phyloP scores from a whole-genome alignment of 2,113 vertebrate genomes.

The Tenrec ecaudatus region DNA sequence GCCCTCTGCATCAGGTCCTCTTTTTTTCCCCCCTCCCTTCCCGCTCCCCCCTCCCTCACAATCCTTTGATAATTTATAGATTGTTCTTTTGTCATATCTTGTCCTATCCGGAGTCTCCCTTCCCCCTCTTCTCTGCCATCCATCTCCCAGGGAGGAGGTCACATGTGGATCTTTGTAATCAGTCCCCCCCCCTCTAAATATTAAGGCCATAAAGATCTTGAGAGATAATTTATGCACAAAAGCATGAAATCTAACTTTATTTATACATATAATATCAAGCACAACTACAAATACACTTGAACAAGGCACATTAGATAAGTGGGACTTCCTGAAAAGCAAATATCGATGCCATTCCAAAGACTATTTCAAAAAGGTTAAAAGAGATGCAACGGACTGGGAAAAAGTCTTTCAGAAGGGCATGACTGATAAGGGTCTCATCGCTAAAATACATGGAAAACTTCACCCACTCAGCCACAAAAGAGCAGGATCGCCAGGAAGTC shows the following conservation, averaged over 20 bases:
- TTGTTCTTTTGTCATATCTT: no score
- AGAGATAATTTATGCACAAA: background rate
- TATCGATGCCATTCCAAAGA: background rate
- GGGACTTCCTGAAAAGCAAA: background rate
- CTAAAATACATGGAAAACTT: background rate
- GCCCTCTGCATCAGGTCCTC: no score
- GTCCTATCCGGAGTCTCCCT: no score
- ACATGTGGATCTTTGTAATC: no score
- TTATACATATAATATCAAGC: background rate
- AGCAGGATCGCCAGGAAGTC: background rate
- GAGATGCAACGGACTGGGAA: background rate
- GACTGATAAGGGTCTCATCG: background rate
- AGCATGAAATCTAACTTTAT: background rate
- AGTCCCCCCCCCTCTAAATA: no score
- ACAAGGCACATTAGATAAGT: background rate
- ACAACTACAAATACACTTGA: background rate
- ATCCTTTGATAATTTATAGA: no score
- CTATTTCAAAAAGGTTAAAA: background rate
- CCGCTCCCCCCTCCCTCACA: no score
- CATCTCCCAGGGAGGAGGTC: no score
- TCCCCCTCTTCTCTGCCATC: no score
- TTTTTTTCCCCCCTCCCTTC: no score
- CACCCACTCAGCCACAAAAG: background rate
- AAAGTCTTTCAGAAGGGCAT: background rate
- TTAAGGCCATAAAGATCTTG: background rate